phyloP scores from a whole-genome alignment of 2,113 vertebrate species.

The Eurypyga helias region DNA sequence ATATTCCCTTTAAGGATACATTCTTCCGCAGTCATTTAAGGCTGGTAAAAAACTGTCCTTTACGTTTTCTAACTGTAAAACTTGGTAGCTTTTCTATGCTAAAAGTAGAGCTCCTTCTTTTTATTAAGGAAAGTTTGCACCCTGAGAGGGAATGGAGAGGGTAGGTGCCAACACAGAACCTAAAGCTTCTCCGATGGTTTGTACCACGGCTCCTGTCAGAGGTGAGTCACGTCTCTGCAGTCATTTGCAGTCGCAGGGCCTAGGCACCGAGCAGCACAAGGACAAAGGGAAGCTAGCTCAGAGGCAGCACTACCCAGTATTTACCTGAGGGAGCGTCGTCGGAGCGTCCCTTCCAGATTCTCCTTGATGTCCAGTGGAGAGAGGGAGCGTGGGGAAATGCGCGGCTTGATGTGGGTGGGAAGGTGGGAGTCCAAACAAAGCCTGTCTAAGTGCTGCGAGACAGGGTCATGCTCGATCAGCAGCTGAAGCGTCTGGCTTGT shows the following conservation, averaged over 20 bases:
- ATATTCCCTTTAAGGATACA: not conserved
- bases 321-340: conserved; percentile 90
- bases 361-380: conserved; percentile 83
- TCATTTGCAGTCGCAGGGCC: not conserved
- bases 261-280: not conserved
- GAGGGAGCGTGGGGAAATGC: conserved; percentile 77
- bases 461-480: conserved; percentile 92
- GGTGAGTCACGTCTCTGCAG: not conserved
- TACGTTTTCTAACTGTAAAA: not conserved
- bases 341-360: conserved; percentile 83
- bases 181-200: not conserved
- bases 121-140: not conserved
- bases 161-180: not conserved
- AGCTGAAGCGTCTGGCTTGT: conserved; percentile 93
- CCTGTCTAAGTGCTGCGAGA: conserved; percentile 86
- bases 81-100: not conserved
- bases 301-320: not conserved
- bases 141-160: not conserved
- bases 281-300: not conserved
- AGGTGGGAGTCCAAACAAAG: conserved; percentile 84
- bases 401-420: conserved; percentile 80
- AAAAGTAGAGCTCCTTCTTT: not conserved
- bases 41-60: not conserved
- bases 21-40: not conserved
- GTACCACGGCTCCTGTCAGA: not conserved